A percentile compares a stretch with the other conserved stretches of the same genome.
Evolutionary conservation across 1,140 invertebrate species (phyloP).

Genomic region (Bombus waltoni): DNA sequence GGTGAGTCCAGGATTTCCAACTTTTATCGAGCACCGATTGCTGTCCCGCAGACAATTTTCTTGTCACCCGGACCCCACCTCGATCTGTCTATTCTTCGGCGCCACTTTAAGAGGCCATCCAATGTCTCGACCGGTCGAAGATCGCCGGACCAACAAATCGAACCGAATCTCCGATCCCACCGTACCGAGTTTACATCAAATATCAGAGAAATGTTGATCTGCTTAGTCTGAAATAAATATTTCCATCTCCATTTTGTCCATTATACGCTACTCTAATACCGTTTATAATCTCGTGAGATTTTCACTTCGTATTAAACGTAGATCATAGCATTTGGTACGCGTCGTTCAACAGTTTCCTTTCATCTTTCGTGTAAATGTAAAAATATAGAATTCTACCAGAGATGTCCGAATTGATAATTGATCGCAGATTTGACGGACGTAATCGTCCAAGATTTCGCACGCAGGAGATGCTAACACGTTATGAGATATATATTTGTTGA

Average conservation of each 20-base stretch:
- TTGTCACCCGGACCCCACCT: slow-evolving; percentile 22
- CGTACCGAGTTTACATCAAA: neutral
- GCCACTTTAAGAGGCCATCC: slow-evolving; percentile 21
- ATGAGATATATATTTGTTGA: too few relatives aligned
- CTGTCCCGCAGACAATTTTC: slow-evolving; percentile 63
- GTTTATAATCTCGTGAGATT: neutral
- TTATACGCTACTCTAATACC: neutral
- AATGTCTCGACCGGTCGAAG: neutral
- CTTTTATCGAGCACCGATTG: slow-evolving; percentile 68
- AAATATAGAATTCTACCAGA: too few relatives aligned
- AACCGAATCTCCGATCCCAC: slow-evolving; percentile 1
- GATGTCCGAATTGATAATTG: too few relatives aligned
- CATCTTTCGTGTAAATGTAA: too few relatives aligned
- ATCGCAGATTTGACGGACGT: neutral
- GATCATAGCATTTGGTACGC: too few relatives aligned
- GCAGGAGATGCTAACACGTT: too few relatives aligned
- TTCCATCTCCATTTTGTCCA: too few relatives aligned
- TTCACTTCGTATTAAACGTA: neutral
- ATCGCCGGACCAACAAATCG: neutral
- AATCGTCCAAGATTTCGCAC: neutral
- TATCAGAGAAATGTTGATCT: neutral
- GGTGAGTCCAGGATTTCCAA: slow-evolving; percentile 66
- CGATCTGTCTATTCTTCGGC: slow-evolving; percentile 50
- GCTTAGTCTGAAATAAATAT: neutral
- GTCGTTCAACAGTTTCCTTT: too few relatives aligned